Evolutionary conservation across 2,797 vertebrate species (phyloP).

Genomic region (Ficedula albicollis): DNA sequence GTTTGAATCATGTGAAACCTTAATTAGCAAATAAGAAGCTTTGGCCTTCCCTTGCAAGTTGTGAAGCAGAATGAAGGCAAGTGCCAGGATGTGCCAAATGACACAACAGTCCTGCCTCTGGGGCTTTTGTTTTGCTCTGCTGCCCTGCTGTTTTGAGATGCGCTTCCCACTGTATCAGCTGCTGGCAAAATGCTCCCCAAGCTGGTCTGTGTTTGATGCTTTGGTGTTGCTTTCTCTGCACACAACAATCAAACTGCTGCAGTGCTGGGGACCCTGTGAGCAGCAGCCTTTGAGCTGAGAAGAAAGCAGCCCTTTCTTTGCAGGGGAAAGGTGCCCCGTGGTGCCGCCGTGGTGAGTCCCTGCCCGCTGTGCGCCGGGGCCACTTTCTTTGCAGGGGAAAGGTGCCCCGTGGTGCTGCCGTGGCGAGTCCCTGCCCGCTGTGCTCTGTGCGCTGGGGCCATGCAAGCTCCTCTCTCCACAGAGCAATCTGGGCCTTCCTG

Average conservation of each 20-base stretch:
- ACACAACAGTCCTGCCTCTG: not conserved
- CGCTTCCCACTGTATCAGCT: not conserved
- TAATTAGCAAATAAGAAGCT: slow-evolving; percentile 47
- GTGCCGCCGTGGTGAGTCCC: not conserved
- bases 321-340: not conserved
- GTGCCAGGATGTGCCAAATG: slow-evolving; percentile 1
- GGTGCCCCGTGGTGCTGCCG: not conserved
- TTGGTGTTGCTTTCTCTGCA: not conserved
- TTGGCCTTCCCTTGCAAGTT: not conserved
- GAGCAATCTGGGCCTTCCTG: not conserved
- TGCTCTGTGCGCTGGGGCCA: not conserved
- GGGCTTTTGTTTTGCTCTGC: not conserved
- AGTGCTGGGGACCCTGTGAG: not conserved
- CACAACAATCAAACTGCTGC: not conserved
- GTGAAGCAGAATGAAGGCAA: not conserved
- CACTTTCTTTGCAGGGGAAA: not conserved
- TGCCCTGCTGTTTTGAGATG: slow-evolving; percentile 34
- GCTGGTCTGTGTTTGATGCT: not conserved
- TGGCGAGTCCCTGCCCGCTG: not conserved
- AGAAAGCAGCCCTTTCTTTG: slow-evolving; percentile 4
- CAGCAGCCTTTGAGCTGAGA: slow-evolving; percentile 30
- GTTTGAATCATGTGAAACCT: not conserved
- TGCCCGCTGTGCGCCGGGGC: not conserved
- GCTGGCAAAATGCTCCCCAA: slow-evolving; percentile 13
- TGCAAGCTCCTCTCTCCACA: not conserved